Percentiles rank a stretch among this genome's conserved stretches.
phyloP scores from a whole-genome alignment of 2,888 invertebrate species.

The Lithophane socia region DNA sequence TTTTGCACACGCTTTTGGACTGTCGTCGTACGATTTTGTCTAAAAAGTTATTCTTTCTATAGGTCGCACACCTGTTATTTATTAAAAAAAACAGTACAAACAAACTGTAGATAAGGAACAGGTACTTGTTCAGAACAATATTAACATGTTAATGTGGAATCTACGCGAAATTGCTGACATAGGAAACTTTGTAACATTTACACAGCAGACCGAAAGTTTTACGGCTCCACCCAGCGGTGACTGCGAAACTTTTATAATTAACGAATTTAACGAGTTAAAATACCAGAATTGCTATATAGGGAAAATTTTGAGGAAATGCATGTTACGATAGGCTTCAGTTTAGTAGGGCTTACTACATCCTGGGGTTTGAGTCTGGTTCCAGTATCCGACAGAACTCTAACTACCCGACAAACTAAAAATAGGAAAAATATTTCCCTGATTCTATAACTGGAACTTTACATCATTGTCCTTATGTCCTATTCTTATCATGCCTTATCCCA shows the following conservation, averaged over 20 bases:
- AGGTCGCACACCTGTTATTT: not conserved
- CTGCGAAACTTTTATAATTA: slow-evolving; percentile 54
- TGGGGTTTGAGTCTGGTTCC: not conserved
- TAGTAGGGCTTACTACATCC: not conserved
- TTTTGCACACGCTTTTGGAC: not conserved
- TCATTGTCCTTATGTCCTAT: too few species aligned
- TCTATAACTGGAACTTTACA: too few species aligned
- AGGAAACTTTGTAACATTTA: slow-evolving; percentile 47
- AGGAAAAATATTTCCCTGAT: too few species aligned
- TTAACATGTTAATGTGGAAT: slow-evolving; percentile 48
- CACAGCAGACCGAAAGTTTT: slow-evolving; percentile 40
- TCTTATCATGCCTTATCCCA: too few species aligned
- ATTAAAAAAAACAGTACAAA: slow-evolving; percentile 3
- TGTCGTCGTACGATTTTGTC: not conserved
- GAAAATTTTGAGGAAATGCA: slow-evolving; percentile 23
- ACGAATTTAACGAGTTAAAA: slow-evolving; percentile 50
- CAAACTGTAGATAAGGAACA: slow-evolving; percentile 34
- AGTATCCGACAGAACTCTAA: too few species aligned
- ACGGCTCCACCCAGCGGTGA: slow-evolving; percentile 22
- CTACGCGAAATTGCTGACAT: slow-evolving; percentile 40
- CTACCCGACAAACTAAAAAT: too few species aligned
- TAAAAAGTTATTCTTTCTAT: not conserved
- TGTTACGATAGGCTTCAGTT: not conserved
- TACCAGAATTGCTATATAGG: slow-evolving; percentile 34
- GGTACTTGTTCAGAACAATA: slow-evolving; percentile 27